Conservation (phyloP, 1,140 invertebrate species). For the Rhopalosiphum maidis region DNA sequence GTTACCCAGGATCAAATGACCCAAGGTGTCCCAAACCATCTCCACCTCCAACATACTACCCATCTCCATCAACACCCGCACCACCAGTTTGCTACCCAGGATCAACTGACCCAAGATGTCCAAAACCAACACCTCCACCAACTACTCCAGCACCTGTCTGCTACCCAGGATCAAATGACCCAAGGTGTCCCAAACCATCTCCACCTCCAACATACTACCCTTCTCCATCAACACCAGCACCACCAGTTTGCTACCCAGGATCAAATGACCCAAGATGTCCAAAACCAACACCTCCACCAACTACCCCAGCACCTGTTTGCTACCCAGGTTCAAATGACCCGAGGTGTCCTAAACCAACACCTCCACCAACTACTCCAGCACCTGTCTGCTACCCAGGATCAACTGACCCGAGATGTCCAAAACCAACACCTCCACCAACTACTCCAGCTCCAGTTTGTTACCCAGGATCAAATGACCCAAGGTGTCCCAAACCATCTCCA, state of each 20-base stretch:
- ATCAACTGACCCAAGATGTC: not conserved
- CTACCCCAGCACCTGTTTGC: constrained; percentile 59
- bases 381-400: constrained; percentile 55
- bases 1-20: no score
- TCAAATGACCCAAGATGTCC: constrained; percentile 63
- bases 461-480: not conserved
- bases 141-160: constrained; percentile 60
- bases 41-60: no score
- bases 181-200: constrained; percentile 61
- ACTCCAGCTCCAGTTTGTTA: constrained; percentile 58
- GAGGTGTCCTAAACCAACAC: constrained; percentile 62
- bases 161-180: constrained; percentile 62
- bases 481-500: not conserved
- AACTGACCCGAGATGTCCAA: not conserved
- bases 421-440: constrained; percentile 53
- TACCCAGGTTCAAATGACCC: constrained; percentile 63
- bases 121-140: constrained; percentile 45
- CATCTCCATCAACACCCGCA: no score
- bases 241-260: constrained; percentile 61
- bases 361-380: constrained; percentile 52
- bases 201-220: constrained; percentile 58
- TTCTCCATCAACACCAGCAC: constrained; percentile 58
- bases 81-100: not conserved
- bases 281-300: constrained; percentile 60
- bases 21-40: no score